Conservation (phyloP, 2,113 vertebrate genomes). For the Pachyramphus minor region DNA sequence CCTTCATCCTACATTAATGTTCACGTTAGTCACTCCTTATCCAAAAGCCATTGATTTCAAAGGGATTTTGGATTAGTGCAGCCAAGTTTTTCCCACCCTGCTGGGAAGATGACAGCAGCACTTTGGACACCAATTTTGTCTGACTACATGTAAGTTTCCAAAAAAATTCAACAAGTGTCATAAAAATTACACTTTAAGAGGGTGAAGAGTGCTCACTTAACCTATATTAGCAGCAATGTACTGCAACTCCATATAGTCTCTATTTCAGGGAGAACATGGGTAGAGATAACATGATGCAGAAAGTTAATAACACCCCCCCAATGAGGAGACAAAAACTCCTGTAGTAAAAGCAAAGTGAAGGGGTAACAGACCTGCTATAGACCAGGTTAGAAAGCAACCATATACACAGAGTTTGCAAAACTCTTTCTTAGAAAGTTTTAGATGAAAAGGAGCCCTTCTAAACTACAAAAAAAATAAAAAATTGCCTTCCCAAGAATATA, state of each 20-base stretch:
- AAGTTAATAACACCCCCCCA: constrained; percentile 53
- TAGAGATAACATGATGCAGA: constrained; percentile 10
- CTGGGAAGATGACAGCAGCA: not conserved
- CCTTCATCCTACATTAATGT: not conserved
- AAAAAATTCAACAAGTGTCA: not conserved
- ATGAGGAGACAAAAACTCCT: constrained; percentile 42
- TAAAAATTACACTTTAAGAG: not conserved
- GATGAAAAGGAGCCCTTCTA: not conserved
- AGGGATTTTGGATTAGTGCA: not conserved
- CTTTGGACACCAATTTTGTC: not conserved
- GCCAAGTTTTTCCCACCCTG: not conserved
- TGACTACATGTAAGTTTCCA: not conserved
- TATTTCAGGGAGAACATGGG: constrained; percentile 39
- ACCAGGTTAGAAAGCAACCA: not conserved
- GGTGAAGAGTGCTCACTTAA: not conserved
- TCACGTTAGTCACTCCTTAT: not conserved
- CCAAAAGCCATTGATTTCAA: not conserved
- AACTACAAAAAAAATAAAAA: not conserved
- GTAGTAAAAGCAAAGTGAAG: not conserved
- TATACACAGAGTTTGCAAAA: not conserved
- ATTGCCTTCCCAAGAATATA: not conserved
- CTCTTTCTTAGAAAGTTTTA: not conserved
- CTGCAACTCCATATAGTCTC: not conserved
- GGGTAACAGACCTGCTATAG: not conserved
- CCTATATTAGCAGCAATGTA: not conserved